A percentile compares a stretch with the other conserved stretches of the same genome.
Evolutionary conservation across 2,888 invertebrate species (phyloP).

Genomic region (Ecliptopera silaceata): DNA sequence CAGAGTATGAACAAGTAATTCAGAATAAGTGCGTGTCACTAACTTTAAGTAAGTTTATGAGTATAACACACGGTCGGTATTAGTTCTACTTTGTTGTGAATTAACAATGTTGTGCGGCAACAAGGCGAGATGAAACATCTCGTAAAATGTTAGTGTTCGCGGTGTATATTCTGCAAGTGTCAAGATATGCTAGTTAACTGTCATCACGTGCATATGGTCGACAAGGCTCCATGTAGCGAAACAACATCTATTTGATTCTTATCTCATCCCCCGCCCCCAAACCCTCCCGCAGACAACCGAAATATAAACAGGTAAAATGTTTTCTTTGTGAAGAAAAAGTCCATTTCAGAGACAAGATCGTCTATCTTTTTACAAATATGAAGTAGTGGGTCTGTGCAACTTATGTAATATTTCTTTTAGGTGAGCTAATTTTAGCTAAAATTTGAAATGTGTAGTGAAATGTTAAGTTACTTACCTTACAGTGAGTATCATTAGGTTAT

Average conservation of each 20-base stretch:
- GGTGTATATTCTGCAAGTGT: slow-evolving; percentile 55
- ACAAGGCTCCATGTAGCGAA: slow-evolving; percentile 74
- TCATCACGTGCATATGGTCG: slow-evolving; percentile 75
- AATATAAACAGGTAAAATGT: slow-evolving; percentile 76
- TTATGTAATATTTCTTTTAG: slow-evolving; percentile 40
- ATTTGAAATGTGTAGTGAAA: slow-evolving; percentile 30
- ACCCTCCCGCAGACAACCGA: slow-evolving; percentile 58
- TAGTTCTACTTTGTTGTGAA: slow-evolving; percentile 21
- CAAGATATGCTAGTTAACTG: slow-evolving; percentile 67
- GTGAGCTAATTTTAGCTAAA: slow-evolving; percentile 33
- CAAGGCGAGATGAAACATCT: slow-evolving; percentile 19
- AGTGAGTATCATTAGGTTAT: slow-evolving; percentile 3
- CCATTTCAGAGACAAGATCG: slow-evolving; percentile 66
- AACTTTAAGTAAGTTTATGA: slow-evolving; percentile 9
- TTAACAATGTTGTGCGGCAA: slow-evolving; percentile 24
- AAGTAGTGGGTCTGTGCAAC: slow-evolving; percentile 42
- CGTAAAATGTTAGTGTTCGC: slow-evolving; percentile 30
- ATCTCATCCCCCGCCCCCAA: slow-evolving; percentile 61
- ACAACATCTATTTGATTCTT: slow-evolving; percentile 83
- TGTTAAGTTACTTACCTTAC: too few relatives aligned
- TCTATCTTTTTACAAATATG: slow-evolving; percentile 58
- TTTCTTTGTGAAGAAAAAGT: slow-evolving; percentile 70
- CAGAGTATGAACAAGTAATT: slow-evolving; percentile 18
- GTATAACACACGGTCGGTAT: slow-evolving; percentile 15
- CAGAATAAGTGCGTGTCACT: slow-evolving; percentile 18